Evolutionary conservation across 2,113 vertebrate genomes (phyloP), one percentile per base, ranked within the genome.

Genomic region (Ceratotherium simum): DNA sequence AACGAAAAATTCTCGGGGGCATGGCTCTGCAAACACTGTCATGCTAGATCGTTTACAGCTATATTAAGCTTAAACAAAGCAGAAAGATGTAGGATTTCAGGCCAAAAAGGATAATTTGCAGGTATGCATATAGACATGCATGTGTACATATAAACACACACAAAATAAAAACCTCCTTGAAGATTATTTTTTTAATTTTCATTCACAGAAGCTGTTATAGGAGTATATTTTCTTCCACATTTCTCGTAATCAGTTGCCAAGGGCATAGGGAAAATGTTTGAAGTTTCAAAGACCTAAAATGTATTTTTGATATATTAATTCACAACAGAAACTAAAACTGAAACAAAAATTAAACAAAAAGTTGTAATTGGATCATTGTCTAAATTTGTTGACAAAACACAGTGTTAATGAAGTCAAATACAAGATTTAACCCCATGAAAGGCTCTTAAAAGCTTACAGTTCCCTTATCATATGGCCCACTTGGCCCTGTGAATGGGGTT

Each of bases 1-100:
- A 98, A 98, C 95, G 73, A 98, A 97, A 97, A 98, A 91, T 79
- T 60, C 82, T 86, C 65, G 94, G 88, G 62, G 69, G 51, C 56
- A 82, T 67, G 36, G n/a, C 87, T 95, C 21, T 92, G 84, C 83
- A 96, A 96, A 95, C 64, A 90, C 73, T 82, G 89, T 69, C 31
- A 92, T 93, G 67, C 56, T 65, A 80, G n/a, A 23, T 23, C 84
- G 89, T 94, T 97, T 95, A 93, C 31, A 73, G 64, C 65, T 96
- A 5, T 95, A 94, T 97, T 96, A 95, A 92, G 42, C 27, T 90
- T 79, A 97, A 96, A 94, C 31, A 96, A 64, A 96, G 54, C 6
- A 73, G 83, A 97, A 97, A 96, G 25, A 12, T 20, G 5, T 5
- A 56, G 39, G 20, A 79, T 82, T 96, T 97, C 65, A 78, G 56